Percentiles rank a stretch among this genome's conserved stretches.
Evolutionary conservation across 2,113 vertebrate genomes (phyloP).

Genomic region (Tenrec ecaudatus): DNA sequence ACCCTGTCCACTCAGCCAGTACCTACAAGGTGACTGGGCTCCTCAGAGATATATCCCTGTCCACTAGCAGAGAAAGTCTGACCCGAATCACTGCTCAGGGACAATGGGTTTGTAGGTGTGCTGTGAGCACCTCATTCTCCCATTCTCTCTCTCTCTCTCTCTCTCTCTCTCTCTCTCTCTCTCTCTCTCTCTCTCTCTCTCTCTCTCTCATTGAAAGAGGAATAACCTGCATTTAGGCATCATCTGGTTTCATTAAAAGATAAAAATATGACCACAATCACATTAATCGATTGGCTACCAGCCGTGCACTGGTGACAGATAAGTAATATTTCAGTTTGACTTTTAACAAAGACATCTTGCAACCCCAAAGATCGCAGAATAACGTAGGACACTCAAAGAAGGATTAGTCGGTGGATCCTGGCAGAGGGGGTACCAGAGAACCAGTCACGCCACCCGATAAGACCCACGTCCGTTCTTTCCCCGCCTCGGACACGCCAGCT

Average conservation of each 20-base stretch:
- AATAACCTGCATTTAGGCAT: not conserved
- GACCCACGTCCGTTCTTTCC: not conserved
- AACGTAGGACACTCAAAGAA: constrained; percentile 44
- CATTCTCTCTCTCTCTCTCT: too few species aligned
- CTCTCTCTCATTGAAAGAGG: not conserved
- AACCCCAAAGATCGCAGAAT: constrained; percentile 30
- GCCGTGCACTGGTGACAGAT: not conserved
- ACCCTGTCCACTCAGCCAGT: not conserved
- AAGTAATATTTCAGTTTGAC: constrained; percentile 24
- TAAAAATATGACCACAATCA: not conserved
- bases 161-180: too few species aligned
- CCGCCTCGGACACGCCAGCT: constrained; percentile 4
- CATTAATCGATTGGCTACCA: not conserved
- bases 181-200: too few species aligned
- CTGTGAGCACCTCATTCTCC: too few species aligned
- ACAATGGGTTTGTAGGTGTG: constrained; percentile 9
- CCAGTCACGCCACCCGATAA: not conserved
- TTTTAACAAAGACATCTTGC: constrained; percentile 2
- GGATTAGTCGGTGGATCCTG: not conserved
- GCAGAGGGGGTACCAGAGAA: not conserved
- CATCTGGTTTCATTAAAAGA: too few species aligned
- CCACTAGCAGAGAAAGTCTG: not conserved
- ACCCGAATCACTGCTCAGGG: not conserved
- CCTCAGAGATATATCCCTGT: not conserved
- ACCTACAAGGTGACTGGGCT: not conserved